Evolutionary conservation across 2,113 vertebrate species (phyloP), one percentile per base, ranked within the genome.

Genomic region (Cercocebus atys): DNA sequence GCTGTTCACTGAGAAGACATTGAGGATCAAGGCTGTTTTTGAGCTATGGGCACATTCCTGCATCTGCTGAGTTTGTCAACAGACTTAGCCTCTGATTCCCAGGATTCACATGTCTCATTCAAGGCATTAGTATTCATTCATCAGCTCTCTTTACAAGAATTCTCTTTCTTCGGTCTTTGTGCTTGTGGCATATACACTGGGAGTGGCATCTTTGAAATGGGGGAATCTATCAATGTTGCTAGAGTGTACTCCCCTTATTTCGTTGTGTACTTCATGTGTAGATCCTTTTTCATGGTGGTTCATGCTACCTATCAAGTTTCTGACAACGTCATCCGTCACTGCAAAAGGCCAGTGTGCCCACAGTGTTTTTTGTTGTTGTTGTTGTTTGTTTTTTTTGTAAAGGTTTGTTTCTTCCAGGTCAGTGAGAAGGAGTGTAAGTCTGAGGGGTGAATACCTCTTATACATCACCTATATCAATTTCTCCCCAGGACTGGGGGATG

Each of bases 241-340:
- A 84, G 97, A 96, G 93, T 40, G 87, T 8, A 66, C 70, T 85
- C 85, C 87, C 30, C 86, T 97, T 94, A 88, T 96, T 98, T 81
- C 97, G 97, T 52, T 97, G 9, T 88, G 94, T 97, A 40, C 95
- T 98, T 96, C 64, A 73, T 80, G 88, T 95, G 86, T 87, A 6
- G 90, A 96, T 70, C 73, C 96, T 95, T 95, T 97, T 93, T 79
- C 90, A 93, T 81, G 89, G 96, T 92, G 79, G 75, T 64, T 96
- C 55, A 43, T n/a, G 55, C 89, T 97, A 88, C 87, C 92, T 94
- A 70, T 96, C 16, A 32, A 84, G 72, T 66, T 93, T 86, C 84
- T 70, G 95, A 95, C 47, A 57, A 84, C 22, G 6, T 93, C 20
- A 10, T 98, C 96, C 66, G 38, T 95, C 94, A 97, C 0, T 0